Evolutionary conservation across 2,888 invertebrate species (phyloP).

Genomic region (Drosophila quinaria): DNA sequence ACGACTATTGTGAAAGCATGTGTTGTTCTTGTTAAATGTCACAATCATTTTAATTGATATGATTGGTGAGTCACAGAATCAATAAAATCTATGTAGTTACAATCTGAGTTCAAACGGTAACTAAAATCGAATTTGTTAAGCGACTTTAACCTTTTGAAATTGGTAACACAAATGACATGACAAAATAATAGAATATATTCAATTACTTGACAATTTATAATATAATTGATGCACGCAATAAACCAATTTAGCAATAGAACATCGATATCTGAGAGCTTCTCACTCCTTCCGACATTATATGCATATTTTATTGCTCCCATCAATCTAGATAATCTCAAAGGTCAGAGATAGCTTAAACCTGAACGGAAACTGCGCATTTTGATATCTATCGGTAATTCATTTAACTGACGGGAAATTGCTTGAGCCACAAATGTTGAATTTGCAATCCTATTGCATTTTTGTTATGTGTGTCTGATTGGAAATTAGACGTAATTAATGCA

Average conservation of each 20-base stretch:
- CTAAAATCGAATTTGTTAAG: no score
- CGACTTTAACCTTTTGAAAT: no score
- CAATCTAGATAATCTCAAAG: conserved; percentile 44
- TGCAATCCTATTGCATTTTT: not conserved
- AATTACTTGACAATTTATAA: not conserved
- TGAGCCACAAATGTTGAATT: conserved; percentile 31
- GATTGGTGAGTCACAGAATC: not conserved
- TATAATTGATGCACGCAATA: conserved; percentile 55
- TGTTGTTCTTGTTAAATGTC: conserved; percentile 2
- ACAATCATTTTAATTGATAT: conserved; percentile 20
- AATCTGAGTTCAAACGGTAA: not conserved
- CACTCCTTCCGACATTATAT: conserved; percentile 29
- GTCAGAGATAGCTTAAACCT: conserved; percentile 15
- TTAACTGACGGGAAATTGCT: conserved; percentile 41
- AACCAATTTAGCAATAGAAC: conserved; percentile 50
- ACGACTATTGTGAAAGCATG: not conserved
- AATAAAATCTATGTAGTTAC: not conserved
- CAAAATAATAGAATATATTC: no score
- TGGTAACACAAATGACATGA: no score
- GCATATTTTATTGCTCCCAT: conserved; percentile 58
- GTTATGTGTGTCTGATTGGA: conserved; percentile 29
- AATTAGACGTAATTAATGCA: conserved; percentile 39
- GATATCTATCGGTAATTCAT: not conserved
- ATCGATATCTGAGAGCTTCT: not conserved
- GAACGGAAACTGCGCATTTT: conserved; percentile 20